A percentile compares a stretch with the other conserved stretches of the same genome.
phyloP scores from a whole-genome alignment of 2,888 invertebrate species.

The Spisula subtruncata region DNA sequence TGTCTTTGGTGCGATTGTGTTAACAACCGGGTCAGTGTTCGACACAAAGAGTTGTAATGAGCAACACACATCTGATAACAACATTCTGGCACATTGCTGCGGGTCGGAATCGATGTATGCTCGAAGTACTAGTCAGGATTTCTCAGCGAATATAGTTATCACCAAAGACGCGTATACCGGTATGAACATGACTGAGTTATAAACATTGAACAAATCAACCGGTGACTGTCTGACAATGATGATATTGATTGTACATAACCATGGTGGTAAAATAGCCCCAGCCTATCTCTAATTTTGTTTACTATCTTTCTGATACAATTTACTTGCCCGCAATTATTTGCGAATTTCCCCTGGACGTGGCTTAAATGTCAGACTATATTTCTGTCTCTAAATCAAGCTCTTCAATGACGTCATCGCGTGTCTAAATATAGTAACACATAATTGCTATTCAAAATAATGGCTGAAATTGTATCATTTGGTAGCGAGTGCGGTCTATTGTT shows the following conservation, averaged over 20 bases:
- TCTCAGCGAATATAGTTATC: background rate
- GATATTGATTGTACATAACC: background rate
- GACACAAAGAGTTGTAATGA: background rate
- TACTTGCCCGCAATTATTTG: background rate
- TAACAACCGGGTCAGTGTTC: background rate
- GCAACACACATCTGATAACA: too few species aligned
- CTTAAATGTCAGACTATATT: background rate
- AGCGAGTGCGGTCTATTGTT: background rate
- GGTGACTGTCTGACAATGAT: background rate
- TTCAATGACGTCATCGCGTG: conserved; percentile 13
- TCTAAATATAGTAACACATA: conserved; percentile 12
- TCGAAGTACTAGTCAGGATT: too few species aligned
- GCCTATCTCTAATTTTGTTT: background rate
- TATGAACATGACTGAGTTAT: background rate
- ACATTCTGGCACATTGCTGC: too few species aligned
- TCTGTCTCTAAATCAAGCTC: conserved; percentile 6
- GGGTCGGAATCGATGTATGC: too few species aligned
- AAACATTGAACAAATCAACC: background rate
- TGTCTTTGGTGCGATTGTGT: background rate
- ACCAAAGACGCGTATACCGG: background rate
- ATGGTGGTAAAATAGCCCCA: background rate
- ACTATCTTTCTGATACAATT: background rate
- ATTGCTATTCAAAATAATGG: background rate
- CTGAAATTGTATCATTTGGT: background rate
- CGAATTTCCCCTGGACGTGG: background rate